Evolutionary conservation across 2,113 vertebrate genomes (phyloP), one percentile per base, ranked within the genome.

Genomic region (Podarcis muralis): DNA sequence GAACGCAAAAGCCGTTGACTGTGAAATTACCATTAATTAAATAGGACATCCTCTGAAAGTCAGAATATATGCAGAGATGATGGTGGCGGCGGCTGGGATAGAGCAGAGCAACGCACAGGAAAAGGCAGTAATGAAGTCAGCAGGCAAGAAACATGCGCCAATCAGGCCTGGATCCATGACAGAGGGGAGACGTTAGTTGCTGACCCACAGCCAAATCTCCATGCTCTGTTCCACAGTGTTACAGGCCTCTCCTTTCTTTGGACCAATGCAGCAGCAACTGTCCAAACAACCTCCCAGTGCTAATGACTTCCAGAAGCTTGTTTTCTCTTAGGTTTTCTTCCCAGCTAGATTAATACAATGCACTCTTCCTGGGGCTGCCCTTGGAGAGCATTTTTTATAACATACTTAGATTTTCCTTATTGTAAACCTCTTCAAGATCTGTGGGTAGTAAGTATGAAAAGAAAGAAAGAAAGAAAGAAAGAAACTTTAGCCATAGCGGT

Each of bases 401-500:
- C 8, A 23, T 69, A 69, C 68, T 30, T 69, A 23, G 68, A 27
- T 23, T 27, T 69, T 69, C 59, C 59, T 62, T 62, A 20, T 20
- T 62, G 18, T 18, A 62, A 62, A 62, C 59, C 59, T 18, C 18
- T 18, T 62, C 27, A 27, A 71, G 68, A 71, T 27, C 68, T 30
- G 68, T 62, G 23, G 9, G 9, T 13, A 71, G 68, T 25, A 74
- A 30, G n/a, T 13, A 93, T 0, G 18, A 66, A 79, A 74, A 87
- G 32, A 87, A 48, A 84, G 35, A 20, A 85, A 68, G 85, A 93
- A 72, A 72, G 12, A n/a, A n/a, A 27, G 30, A 74, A 30, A 75
- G 11, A 35, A 16, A 27, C 25, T 78, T 11, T 48, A 78, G 23
- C 6, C 23, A 48, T 25, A 48, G 37, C 72, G 18, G 32, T 75